These are phyloP conservation scores for Bostrychus sinensis DNA, from an alignment of 2,113 vertebrate species.

Conservation along the genomic window DNA sequence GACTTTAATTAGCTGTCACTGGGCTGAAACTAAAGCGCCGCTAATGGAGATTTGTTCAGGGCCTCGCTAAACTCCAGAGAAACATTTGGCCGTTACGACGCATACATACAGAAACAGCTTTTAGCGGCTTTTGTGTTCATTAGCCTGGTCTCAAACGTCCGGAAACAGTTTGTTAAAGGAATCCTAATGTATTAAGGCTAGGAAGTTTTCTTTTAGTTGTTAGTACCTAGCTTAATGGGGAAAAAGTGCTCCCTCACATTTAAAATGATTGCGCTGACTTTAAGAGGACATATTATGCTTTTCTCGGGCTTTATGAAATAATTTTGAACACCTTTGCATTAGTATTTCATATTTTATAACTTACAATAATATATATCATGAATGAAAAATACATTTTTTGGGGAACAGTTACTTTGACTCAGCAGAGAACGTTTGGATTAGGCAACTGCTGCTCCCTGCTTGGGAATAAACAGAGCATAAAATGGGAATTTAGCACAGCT, in stretches of 20 bases:
- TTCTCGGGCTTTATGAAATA: too few species aligned
- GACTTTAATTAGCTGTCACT: conserved; percentile 49
- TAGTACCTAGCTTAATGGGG: background rate
- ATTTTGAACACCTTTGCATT: too few species aligned
- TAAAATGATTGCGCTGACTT: too few species aligned
- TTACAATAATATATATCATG: too few species aligned
- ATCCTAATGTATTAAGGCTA: background rate
- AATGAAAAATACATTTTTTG: too few species aligned
- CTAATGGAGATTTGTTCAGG: conserved; percentile 25
- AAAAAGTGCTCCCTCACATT: background rate
- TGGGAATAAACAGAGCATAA: too few species aligned
- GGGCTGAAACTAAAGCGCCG: conserved; percentile 13
- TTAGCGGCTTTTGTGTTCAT: background rate
- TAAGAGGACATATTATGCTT: too few species aligned
- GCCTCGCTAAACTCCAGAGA: conserved; percentile 7
- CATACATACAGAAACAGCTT: background rate
- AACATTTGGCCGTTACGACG: conserved; percentile 3
- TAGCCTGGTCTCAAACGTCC: background rate
- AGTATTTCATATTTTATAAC: too few species aligned
- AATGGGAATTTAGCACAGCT: too few species aligned
- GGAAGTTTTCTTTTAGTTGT: background rate
- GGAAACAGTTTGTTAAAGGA: background rate
- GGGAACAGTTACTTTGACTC: too few species aligned
- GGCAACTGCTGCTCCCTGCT: too few species aligned
- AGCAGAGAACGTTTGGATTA: too few species aligned